Conservation (phyloP, 1,140 invertebrate genomes). For the Bombus fervidus region DNA sequence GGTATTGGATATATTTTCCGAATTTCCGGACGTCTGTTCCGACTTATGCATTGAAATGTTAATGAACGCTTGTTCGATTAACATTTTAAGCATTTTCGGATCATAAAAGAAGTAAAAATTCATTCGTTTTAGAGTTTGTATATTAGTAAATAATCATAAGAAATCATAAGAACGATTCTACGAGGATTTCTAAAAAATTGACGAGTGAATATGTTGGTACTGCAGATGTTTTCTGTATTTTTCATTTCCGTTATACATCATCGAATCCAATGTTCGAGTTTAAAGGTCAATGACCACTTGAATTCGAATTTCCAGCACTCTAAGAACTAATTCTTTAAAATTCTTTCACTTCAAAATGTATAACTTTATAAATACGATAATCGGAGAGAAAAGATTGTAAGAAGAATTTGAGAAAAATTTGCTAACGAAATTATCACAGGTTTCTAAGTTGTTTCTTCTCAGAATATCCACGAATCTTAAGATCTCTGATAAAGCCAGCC, state of each 20-base stretch:
- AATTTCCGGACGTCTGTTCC: too few species aligned
- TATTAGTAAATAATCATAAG: not conserved
- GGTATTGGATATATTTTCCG: not conserved
- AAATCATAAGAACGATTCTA: not conserved
- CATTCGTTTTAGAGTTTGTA: not conserved
- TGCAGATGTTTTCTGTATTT: not conserved
- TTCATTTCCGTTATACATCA: not conserved
- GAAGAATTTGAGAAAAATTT: not conserved
- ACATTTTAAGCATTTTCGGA: not conserved
- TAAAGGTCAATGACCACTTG: not conserved
- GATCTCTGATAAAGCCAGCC: not conserved
- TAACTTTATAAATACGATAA: not conserved
- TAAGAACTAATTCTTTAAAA: not conserved
- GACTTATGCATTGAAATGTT: too few species aligned
- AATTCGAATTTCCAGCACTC: not conserved
- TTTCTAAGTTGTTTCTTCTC: not conserved
- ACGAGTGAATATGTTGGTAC: not conserved
- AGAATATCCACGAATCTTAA: not conserved
- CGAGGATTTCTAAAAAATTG: not conserved
- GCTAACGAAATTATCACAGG: not conserved
- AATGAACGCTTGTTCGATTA: too few species aligned
- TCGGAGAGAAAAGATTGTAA: not conserved
- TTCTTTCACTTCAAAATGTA: fast-evolving
- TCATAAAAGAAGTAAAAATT: not conserved
- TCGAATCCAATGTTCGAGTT: not conserved